Conservation (phyloP, 2,797 vertebrate genomes). For the Enteromius mattozi region DNA sequence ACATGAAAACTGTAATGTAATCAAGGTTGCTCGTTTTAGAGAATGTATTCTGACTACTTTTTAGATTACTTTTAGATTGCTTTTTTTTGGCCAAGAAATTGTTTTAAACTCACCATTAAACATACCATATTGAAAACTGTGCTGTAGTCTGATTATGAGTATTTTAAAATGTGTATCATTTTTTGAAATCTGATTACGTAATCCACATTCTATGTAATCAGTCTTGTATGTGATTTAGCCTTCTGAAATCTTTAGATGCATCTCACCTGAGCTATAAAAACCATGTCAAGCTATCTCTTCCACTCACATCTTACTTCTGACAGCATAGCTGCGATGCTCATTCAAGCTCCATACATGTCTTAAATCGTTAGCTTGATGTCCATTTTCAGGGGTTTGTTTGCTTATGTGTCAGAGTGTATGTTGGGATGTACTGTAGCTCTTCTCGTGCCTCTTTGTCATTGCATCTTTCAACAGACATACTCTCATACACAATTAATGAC, state of each 20-base stretch:
- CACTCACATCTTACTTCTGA: not conserved
- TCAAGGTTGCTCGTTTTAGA: no score
- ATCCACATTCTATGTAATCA: not conserved
- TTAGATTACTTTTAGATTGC: no score
- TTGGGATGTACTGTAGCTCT: not conserved
- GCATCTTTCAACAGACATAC: constrained; percentile 13
- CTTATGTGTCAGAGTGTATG: constrained; percentile 33
- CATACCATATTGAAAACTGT: not conserved
- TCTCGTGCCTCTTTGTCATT: constrained; percentile 32
- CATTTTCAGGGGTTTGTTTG: constrained; percentile 19
- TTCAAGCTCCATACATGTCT: constrained; percentile 38
- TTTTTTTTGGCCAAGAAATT: not conserved
- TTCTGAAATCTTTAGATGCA: constrained; percentile 8
- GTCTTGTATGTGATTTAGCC: not conserved
- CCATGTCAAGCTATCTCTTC: constrained; percentile 22
- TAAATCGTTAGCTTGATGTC: constrained; percentile 3
- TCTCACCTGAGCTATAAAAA: constrained; percentile 18
- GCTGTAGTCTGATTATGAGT: not conserved
- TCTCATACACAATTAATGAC: constrained; percentile 48
- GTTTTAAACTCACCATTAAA: not conserved
- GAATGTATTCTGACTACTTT: no score
- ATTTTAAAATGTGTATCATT: not conserved
- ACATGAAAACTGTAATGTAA: not conserved
- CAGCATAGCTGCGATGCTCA: constrained; percentile 9
- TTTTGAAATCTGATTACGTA: not conserved